A percentile compares a stretch with the other conserved stretches of the same genome.
These are phyloP conservation scores for Ceramica pisi DNA, from an alignment of 2,888 invertebrate genomes.

Conservation along the genomic window DNA sequence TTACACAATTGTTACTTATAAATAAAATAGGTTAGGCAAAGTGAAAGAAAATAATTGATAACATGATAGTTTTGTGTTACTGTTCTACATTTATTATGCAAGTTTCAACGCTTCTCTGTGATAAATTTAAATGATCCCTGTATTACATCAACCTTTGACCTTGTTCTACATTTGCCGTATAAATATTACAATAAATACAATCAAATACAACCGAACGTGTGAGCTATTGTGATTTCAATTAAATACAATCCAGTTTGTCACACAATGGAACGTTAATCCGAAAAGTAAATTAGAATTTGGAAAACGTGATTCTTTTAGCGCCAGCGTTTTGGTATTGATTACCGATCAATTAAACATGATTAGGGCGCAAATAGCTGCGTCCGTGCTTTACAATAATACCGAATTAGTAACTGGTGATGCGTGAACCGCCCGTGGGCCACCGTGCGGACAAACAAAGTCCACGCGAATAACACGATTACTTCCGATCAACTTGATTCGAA, in stretches of 20 bases:
- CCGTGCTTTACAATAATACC: constrained; percentile 59
- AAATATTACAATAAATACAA: not conserved
- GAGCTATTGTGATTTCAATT: constrained; percentile 1
- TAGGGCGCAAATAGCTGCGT: not conserved
- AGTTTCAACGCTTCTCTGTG: constrained; percentile 25
- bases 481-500: constrained; percentile 81
- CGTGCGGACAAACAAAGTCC: constrained; percentile 77
- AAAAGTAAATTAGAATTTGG: constrained; percentile 13
- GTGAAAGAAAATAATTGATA: constrained; percentile 71
- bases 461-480: constrained; percentile 81
- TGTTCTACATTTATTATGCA: constrained; percentile 47
- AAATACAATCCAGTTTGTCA: constrained; percentile 16
- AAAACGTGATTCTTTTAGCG: not conserved
- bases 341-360: not conserved
- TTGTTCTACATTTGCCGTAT: constrained; percentile 2
- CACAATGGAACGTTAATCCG: constrained; percentile 3
- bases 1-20: constrained; percentile 78
- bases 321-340: not conserved
- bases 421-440: constrained; percentile 74
- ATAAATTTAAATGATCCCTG: constrained; percentile 22
- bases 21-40: constrained; percentile 73
- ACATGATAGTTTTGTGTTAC: constrained; percentile 42
- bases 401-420: constrained; percentile 74
- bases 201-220: not conserved
- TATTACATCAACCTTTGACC: constrained; percentile 34